Percentiles rank a stretch among this genome's conserved stretches.
Conservation (phyloP, 53 echinoderm and acorn worm species). For the Astropecten irregularis region DNA sequence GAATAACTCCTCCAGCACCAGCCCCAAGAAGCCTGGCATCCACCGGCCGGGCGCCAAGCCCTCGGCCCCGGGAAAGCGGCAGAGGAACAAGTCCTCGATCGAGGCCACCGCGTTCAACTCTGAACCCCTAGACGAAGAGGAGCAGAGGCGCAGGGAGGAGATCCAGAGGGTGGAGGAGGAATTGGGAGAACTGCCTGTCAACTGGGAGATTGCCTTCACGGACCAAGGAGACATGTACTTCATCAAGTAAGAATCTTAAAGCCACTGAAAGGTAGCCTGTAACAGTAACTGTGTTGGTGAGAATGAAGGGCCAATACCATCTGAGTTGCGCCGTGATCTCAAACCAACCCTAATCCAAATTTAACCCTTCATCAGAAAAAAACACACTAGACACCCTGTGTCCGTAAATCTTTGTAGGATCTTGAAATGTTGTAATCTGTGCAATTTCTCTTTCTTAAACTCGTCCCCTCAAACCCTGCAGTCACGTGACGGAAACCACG, state of each 20-base stretch:
- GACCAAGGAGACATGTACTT: constrained; percentile 97
- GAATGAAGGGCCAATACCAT: too few relatives aligned
- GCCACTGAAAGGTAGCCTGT: too few relatives aligned
- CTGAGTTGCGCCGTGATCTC: too few relatives aligned
- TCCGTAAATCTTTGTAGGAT: too few relatives aligned
- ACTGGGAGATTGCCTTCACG: constrained; percentile 98
- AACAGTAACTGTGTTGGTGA: too few relatives aligned
- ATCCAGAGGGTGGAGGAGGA: constrained; percentile 74
- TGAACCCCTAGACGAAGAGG: constrained; percentile 73
- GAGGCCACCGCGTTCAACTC: constrained; percentile 91
- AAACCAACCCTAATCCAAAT: too few relatives aligned
- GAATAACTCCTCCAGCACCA: constrained; percentile 68
- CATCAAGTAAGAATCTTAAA: constrained; percentile 94
- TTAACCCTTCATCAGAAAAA: too few relatives aligned
- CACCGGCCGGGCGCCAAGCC: constrained; percentile 86
- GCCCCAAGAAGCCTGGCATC: constrained; percentile 20
- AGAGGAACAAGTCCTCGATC: constrained; percentile 94
- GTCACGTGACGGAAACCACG: constrained; percentile 82
- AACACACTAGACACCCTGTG: too few relatives aligned
- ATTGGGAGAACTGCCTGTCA: constrained; percentile 62
- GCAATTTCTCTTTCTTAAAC: neutral
- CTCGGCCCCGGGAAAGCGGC: constrained; percentile 90
- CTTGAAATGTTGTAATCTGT: too few relatives aligned
- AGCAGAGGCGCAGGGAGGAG: constrained; percentile 76
- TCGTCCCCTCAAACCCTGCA: neutral